These are phyloP conservation scores for Galeruca laticollis DNA, from an alignment of 2,888 invertebrate species.

Conservation along the genomic window DNA sequence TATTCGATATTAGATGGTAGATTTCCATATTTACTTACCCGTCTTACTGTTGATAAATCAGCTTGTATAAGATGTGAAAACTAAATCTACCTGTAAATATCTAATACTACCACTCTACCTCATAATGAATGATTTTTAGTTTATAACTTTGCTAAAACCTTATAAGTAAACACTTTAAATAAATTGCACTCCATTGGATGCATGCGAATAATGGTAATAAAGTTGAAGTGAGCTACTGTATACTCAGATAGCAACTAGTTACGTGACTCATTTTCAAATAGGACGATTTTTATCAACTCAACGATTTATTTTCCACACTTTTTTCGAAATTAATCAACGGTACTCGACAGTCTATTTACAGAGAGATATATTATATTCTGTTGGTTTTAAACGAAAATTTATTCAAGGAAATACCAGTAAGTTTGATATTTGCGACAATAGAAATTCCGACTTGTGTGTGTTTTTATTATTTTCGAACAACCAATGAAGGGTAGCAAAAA, in stretches of 20 bases:
- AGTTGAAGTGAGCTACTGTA: background rate
- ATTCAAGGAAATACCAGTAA: background rate
- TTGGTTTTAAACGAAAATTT: background rate
- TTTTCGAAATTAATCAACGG: conserved; percentile 4
- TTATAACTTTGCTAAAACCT: background rate
- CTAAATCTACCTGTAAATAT: no score
- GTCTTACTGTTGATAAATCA: no score
- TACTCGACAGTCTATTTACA: background rate
- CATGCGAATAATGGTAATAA: conserved; percentile 9
- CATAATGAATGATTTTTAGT: background rate
- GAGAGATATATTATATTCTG: background rate
- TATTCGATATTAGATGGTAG: no score
- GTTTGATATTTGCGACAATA: background rate
- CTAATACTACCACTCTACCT: background rate
- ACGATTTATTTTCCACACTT: conserved; percentile 1
- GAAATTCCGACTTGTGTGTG: background rate
- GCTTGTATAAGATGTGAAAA: no score
- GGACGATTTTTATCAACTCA: background rate
- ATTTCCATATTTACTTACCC: no score
- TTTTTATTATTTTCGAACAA: background rate
- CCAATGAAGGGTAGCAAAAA: no score
- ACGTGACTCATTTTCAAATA: conserved; percentile 1
- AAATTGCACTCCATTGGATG: background rate
- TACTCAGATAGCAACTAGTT: conserved; percentile 1
- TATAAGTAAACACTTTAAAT: background rate